Evolutionary conservation across 1,140 invertebrate species (phyloP).

Genomic region (Brachionus koreanus): DNA sequence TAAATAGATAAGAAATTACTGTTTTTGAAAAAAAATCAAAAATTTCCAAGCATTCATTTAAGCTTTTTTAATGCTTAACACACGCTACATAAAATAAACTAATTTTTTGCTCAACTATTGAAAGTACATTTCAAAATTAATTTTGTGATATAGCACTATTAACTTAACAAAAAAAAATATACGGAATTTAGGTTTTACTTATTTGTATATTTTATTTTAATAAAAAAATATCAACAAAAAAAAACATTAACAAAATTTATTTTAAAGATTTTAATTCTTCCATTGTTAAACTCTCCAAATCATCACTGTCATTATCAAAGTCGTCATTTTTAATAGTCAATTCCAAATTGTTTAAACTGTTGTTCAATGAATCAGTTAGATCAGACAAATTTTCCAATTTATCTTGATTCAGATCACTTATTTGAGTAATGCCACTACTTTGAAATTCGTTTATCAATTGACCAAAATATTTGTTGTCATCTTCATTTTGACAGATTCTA

Average conservation of each 20-base stretch:
- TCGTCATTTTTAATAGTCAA: constrained; percentile 24
- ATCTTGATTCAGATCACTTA: neutral
- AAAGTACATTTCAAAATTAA: neutral
- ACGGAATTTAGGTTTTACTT: too few species aligned
- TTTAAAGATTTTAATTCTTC: constrained; percentile 20
- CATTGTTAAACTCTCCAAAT: constrained; percentile 4
- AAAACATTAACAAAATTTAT: constrained; percentile 28
- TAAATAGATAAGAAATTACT: neutral
- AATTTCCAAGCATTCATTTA: constrained; percentile 26
- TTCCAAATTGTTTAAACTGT: constrained; percentile 30
- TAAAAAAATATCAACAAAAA: neutral
- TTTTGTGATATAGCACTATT: neutral
- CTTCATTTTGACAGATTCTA: constrained; percentile 16
- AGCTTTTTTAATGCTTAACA: constrained; percentile 23
- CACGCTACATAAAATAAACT: constrained; percentile 5
- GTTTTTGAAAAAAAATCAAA: neutral
- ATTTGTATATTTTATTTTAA: neutral
- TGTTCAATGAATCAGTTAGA: constrained; percentile 11
- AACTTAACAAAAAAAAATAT: neutral
- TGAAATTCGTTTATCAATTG: constrained; percentile 25
- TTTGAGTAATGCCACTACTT: constrained; percentile 21
- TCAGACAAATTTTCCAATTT: neutral
- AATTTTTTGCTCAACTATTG: neutral
- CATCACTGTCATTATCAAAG: constrained; percentile 13
- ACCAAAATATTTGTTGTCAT: constrained; percentile 36